These are phyloP conservation scores for Watsonalla binaria DNA, from an alignment of 2,888 invertebrate genomes.

Conservation along the genomic window DNA sequence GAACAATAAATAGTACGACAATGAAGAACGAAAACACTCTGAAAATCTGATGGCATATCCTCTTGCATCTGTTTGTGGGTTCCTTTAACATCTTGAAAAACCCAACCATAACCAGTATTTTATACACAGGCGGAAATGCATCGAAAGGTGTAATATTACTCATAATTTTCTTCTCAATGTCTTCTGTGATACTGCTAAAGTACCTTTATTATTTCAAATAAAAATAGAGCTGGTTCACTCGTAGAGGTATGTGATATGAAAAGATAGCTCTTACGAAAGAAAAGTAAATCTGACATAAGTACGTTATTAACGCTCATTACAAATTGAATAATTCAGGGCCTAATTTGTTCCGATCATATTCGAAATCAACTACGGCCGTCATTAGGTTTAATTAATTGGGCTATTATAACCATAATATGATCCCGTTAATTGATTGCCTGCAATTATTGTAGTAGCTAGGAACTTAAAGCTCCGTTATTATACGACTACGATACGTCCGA, in stretches of 20 bases:
- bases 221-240: too few species aligned
- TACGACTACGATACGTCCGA: too few species aligned
- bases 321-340: neutral
- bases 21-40: constrained; percentile 19
- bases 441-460: neutral
- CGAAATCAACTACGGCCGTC: neutral
- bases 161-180: constrained; percentile 10
- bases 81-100: constrained; percentile 27
- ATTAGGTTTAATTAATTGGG: neutral
- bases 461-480: too few species aligned
- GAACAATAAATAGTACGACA: constrained; percentile 15
- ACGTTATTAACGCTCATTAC: too few species aligned
- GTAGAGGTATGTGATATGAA: too few species aligned
- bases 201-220: too few species aligned
- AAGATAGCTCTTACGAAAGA: too few species aligned
- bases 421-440: neutral
- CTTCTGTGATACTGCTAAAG: neutral
- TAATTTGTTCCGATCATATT: neutral
- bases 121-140: constrained; percentile 28
- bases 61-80: constrained; percentile 17
- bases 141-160: constrained; percentile 30
- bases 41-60: constrained; percentile 24
- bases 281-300: too few species aligned
- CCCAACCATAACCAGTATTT: constrained; percentile 27
- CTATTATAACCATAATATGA: neutral